Evolutionary conservation across 2,113 vertebrate genomes (phyloP).

Genomic region (Prolemur simus): DNA sequence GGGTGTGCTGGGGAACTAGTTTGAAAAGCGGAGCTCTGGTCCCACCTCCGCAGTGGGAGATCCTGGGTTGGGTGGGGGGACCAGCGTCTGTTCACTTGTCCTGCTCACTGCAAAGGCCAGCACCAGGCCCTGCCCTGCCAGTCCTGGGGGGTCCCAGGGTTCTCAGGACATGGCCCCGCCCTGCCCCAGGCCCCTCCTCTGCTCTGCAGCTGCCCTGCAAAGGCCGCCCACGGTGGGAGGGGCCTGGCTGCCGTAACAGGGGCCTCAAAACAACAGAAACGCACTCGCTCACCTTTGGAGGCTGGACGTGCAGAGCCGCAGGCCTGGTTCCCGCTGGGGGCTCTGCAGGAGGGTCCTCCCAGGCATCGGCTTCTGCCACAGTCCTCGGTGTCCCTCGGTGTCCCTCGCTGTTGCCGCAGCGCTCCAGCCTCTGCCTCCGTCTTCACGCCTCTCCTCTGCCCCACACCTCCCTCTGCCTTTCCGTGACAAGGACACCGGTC

Average conservation of each 20-base stretch:
- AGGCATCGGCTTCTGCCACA: too few relatives aligned
- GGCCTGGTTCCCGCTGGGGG: neutral
- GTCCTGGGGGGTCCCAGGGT: too few relatives aligned
- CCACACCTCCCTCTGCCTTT: neutral
- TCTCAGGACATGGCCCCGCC: neutral
- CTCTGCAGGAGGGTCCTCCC: fast-evolving
- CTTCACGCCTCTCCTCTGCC: neutral
- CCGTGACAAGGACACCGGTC: fast-evolving
- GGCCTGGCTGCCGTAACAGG: neutral
- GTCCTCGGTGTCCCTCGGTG: neutral
- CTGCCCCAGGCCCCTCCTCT: neutral
- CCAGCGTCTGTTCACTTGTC: neutral
- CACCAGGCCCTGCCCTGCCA: neutral
- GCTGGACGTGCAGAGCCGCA: fast-evolving
- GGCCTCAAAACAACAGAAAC: neutral
- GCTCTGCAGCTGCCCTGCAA: neutral
- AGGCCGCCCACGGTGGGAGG: fast-evolving
- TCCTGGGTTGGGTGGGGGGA: neutral
- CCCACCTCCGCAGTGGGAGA: neutral
- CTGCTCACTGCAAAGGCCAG: neutral
- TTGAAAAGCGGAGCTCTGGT: neutral
- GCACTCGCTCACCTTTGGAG: fast-evolving
- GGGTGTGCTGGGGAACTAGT: neutral
- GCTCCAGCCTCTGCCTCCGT: fast-evolving
- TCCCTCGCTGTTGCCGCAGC: fast-evolving